Evolutionary conservation across 2,888 invertebrate species (phyloP).

Genomic region (Tenthredo amoena): DNA sequence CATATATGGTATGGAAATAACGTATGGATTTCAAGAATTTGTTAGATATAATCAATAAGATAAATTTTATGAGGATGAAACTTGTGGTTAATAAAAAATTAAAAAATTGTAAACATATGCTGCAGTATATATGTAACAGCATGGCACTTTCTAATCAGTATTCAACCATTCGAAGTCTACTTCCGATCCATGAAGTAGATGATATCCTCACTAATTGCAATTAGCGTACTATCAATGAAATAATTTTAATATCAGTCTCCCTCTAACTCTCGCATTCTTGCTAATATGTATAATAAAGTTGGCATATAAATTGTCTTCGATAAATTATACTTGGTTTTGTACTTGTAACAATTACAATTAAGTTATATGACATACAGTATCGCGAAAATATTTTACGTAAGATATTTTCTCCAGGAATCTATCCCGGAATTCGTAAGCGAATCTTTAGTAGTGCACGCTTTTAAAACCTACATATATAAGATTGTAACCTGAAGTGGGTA

Average conservation of each 20-base stretch:
- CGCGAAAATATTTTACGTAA: slow-evolving; percentile 12
- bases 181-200: not conserved
- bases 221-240: not conserved
- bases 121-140: slow-evolving; percentile 1
- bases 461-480: not conserved
- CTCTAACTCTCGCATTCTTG: not conserved
- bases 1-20: not conserved
- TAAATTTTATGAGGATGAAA: not conserved
- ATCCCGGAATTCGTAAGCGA: slow-evolving; percentile 15
- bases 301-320: not conserved
- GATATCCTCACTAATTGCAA: slow-evolving; percentile 1
- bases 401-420: slow-evolving; percentile 28
- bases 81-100: not conserved
- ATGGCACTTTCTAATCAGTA: slow-evolving; percentile 7
- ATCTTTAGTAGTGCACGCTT: not conserved
- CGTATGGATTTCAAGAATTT: not conserved
- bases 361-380: not conserved
- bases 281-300: not conserved
- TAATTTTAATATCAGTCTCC: not conserved
- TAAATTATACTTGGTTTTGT: not conserved
- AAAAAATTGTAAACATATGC: not conserved
- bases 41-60: not conserved
- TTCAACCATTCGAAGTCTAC: not conserved
- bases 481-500: not conserved
- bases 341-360: not conserved